Conservation (phyloP, 2,113 vertebrate species). For the Bubo bubo region DNA sequence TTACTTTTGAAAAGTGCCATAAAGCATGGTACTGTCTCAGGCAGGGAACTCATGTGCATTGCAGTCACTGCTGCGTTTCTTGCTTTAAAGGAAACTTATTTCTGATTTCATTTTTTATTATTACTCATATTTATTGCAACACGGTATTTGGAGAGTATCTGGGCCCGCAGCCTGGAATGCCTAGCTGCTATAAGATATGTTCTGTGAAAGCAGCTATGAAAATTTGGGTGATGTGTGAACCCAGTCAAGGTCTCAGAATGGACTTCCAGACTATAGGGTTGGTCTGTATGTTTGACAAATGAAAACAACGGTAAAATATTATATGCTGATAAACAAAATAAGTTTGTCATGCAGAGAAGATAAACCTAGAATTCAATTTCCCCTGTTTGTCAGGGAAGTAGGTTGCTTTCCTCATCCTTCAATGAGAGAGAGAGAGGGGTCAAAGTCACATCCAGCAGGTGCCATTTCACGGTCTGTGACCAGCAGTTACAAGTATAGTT, state of each 20-base stretch:
- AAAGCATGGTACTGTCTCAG: neutral
- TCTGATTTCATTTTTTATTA: neutral
- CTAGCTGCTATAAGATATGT: neutral
- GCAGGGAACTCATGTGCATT: neutral
- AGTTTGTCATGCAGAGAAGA: neutral
- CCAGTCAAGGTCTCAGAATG: neutral
- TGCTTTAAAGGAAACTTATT: neutral
- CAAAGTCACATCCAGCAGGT: conserved; percentile 42
- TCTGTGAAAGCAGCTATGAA: neutral
- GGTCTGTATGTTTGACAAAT: neutral
- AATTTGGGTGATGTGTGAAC: neutral
- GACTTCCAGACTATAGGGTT: neutral
- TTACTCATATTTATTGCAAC: neutral
- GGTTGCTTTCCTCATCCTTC: neutral
- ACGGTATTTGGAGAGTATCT: neutral
- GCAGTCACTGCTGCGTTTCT: neutral
- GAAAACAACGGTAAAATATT: neutral
- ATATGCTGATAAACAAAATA: neutral
- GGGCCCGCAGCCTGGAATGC: neutral
- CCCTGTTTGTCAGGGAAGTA: neutral
- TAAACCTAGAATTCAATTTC: neutral
- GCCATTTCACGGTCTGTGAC: neutral
- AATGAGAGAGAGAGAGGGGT: neutral
- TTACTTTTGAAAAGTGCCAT: neutral
- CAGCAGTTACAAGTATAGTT: neutral